These are phyloP conservation scores for Suricata suricatta DNA, from an alignment of 2,113 vertebrate species.

Conservation along the genomic window DNA sequence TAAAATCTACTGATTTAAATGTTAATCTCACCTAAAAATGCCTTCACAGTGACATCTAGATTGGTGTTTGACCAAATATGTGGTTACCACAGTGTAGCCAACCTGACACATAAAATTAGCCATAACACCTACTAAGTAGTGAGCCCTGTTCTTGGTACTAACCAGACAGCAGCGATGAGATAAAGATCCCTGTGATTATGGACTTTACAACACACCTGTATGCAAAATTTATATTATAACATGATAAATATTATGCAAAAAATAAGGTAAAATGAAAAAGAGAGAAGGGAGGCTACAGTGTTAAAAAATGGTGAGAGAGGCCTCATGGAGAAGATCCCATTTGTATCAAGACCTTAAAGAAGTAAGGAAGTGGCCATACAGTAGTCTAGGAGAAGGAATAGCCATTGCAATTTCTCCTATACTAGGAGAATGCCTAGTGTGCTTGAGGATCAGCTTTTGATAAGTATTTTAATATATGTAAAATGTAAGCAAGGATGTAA, in stretches of 20 bases:
- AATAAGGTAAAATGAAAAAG: not conserved
- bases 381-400: not conserved
- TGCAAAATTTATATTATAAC: not conserved
- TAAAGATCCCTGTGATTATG: not conserved
- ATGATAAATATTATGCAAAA: not conserved
- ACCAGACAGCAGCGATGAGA: not conserved
- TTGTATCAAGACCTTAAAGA: not conserved
- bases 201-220: not conserved
- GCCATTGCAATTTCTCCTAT: not conserved
- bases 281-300: not conserved
- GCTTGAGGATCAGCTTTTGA: not conserved
- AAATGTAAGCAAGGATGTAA: not conserved
- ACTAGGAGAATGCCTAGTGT: not conserved
- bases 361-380: not conserved
- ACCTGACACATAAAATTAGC: not conserved
- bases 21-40: not conserved
- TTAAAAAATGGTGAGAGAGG: not conserved
- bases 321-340: not conserved
- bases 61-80: not conserved
- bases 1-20: not conserved
- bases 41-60: not conserved
- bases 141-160: not conserved
- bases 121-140: not conserved
- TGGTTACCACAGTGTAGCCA: not conserved
- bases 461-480: not conserved